A percentile compares a stretch with the other conserved stretches of the same genome.
Evolutionary conservation across 2,888 invertebrate genomes (phyloP).

Genomic region (Drosophila affinis): DNA sequence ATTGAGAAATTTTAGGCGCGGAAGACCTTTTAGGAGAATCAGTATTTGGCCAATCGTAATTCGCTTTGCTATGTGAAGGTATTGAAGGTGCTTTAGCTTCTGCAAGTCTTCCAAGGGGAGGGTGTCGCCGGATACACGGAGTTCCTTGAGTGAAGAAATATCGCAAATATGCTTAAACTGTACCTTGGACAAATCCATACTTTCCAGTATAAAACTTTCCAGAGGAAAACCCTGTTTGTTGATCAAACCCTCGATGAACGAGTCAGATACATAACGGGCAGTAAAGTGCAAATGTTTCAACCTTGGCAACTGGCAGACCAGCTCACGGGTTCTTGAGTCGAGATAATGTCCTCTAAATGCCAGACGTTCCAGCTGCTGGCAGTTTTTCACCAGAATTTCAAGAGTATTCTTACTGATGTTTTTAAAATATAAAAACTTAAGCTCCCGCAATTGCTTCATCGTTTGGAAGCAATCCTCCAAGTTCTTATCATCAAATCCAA

Average conservation of each 20-base stretch:
- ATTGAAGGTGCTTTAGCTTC: constrained; percentile 12
- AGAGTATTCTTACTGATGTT: not conserved
- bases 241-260: constrained; percentile 19
- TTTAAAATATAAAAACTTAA: constrained; percentile 6
- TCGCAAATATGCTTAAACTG: constrained; percentile 5
- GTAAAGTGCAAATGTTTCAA: constrained; percentile 38
- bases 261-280: not conserved
- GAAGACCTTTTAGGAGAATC: constrained; percentile 8
- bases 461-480: constrained; percentile 8
- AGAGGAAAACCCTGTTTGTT: constrained; percentile 1
- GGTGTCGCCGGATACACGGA: constrained; percentile 8
- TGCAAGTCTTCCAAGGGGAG: constrained; percentile 2
- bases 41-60: constrained; percentile 20
- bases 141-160: constrained; percentile 30
- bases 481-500: not conserved
- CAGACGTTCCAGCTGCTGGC: constrained; percentile 19
- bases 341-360: no score
- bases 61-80: constrained; percentile 15
- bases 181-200: no score
- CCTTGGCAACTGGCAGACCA: constrained; percentile 15
- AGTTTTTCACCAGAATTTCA: constrained; percentile 20
- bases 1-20: not conserved
- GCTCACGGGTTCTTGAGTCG: not conserved
- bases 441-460: constrained; percentile 12
- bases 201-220: constrained; percentile 20